Evolutionary conservation across 53 echinoderm and acorn worm genomes (phyloP).

Genomic region (Holothuria scabra): DNA sequence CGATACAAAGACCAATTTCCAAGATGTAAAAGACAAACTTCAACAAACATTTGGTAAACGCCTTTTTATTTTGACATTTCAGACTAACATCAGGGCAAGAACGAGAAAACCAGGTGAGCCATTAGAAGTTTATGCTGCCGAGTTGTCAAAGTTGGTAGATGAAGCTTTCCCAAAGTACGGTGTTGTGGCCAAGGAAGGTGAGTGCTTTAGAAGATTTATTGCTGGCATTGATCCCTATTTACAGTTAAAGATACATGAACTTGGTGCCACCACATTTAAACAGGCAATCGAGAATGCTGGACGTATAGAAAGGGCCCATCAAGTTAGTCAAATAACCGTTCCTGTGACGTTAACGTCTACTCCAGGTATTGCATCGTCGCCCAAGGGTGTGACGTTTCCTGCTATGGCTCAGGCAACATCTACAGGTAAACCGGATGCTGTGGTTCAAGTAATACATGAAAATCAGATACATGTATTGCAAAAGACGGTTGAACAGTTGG

Average conservation of each 20-base stretch:
- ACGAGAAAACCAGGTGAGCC: constrained; percentile 52
- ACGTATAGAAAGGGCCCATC: constrained; percentile 49
- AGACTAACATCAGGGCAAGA: constrained; percentile 43
- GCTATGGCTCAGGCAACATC: neutral
- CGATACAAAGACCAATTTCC: constrained; percentile 28
- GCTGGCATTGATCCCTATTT: constrained; percentile 58
- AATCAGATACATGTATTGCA: neutral
- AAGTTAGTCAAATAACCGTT: neutral
- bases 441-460: neutral
- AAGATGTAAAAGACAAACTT: too few relatives aligned
- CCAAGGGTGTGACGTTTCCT: neutral
- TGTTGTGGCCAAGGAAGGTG: constrained; percentile 39
- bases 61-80: constrained; percentile 34
- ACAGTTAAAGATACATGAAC: constrained; percentile 62
- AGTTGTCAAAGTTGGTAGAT: constrained; percentile 24
- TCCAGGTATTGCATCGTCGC: neutral
- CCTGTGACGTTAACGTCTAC: too few relatives aligned
- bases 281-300: constrained; percentile 49
- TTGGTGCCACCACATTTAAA: constrained; percentile 38
- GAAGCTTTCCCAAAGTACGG: constrained; percentile 62
- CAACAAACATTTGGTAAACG: neutral
- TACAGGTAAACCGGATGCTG: neutral
- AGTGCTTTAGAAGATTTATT: constrained; percentile 62
- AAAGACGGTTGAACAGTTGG: neutral
- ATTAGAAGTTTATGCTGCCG: constrained; percentile 65